Conservation (phyloP, 2,113 vertebrate genomes). For the Zeus faber region DNA sequence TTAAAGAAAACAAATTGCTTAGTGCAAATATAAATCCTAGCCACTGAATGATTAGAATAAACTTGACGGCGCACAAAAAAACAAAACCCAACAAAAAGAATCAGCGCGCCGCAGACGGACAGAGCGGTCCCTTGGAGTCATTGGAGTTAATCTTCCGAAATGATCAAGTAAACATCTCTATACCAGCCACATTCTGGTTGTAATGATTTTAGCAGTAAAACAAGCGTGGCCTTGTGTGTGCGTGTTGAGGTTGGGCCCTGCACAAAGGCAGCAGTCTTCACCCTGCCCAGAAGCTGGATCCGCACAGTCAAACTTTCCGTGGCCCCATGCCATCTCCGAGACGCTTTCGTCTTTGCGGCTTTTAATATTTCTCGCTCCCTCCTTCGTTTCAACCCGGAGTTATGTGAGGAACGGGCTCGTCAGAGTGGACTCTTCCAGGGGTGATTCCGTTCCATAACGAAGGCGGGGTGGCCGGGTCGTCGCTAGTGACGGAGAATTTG, state of each 20-base stretch:
- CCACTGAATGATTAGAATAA: background rate
- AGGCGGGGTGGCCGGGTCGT: too few relatives aligned
- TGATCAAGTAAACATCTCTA: constrained; percentile 18
- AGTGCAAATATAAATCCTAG: background rate
- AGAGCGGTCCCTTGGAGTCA: background rate
- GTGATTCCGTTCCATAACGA: too few relatives aligned
- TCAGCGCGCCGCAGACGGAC: background rate
- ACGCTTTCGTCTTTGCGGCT: constrained; percentile 25
- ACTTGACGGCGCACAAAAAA: background rate
- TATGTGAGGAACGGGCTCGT: constrained; percentile 47
- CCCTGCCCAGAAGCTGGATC: constrained; percentile 16
- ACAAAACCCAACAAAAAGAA: background rate
- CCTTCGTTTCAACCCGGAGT: constrained; percentile 2
- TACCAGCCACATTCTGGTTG: constrained; percentile 35
- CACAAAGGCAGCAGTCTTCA: constrained; percentile 57
- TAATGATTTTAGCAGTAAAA: constrained; percentile 38
- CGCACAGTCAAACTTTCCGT: constrained; percentile 52
- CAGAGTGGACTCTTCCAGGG: constrained; percentile 60
- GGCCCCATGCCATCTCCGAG: constrained; percentile 23
- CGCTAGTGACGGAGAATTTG: too few relatives aligned
- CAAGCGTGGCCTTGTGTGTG: constrained; percentile 49
- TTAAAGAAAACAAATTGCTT: too few relatives aligned
- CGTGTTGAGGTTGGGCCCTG: background rate
- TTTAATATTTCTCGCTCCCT: constrained; percentile 19
- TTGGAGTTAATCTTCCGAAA: constrained; percentile 43